phyloP scores from a whole-genome alignment of 2,797 vertebrate species.

The Pantherophis vulpinus region DNA sequence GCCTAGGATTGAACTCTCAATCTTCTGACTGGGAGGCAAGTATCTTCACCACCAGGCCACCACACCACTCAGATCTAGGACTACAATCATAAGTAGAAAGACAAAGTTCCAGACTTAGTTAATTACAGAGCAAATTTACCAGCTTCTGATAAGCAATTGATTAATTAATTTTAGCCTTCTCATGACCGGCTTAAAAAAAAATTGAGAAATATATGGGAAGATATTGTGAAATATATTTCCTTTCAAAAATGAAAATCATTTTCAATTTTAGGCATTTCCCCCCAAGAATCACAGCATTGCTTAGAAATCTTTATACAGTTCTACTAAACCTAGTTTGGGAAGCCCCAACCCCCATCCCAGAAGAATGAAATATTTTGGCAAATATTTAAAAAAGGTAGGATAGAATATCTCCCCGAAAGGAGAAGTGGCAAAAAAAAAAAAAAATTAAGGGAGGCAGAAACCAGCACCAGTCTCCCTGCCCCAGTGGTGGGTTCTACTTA shows the following conservation, averaged over 20 bases:
- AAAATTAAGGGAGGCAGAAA: no score
- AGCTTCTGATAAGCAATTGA: neutral
- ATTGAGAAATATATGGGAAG: neutral
- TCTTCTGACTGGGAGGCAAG: no score
- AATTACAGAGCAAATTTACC: neutral
- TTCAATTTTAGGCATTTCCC: neutral
- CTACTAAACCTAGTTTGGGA: neutral
- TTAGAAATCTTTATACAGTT: neutral
- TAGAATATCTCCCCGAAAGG: no score
- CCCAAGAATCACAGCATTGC: neutral
- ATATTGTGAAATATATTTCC: neutral
- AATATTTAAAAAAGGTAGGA: no score
- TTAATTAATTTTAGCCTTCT: neutral
- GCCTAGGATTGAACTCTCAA: no score
- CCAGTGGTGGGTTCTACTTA: no score
- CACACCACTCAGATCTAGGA: no score
- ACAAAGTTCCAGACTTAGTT: neutral
- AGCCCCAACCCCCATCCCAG: no score
- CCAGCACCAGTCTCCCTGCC: no score
- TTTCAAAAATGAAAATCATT: neutral
- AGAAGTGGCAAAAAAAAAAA: no score
- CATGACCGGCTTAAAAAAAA: neutral
- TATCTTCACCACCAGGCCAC: no score
- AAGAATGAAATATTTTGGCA: no score
- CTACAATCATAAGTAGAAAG: neutral